Percentiles rank a stretch among this genome's conserved stretches.
Evolutionary conservation across 2,888 invertebrate species (phyloP).

Genomic region (Allacma fusca): DNA sequence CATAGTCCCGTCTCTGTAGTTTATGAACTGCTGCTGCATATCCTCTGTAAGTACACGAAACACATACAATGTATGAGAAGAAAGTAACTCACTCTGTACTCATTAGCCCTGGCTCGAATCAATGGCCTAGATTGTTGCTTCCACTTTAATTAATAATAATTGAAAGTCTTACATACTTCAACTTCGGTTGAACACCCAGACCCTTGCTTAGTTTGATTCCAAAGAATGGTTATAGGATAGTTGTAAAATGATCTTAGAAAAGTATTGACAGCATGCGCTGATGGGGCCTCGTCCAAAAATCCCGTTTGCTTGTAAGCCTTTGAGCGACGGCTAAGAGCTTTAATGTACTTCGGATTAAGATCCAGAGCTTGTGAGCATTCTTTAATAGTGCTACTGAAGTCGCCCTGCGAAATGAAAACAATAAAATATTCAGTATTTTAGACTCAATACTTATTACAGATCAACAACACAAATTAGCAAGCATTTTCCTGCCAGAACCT

Average conservation of each 20-base stretch:
- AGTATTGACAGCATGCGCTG: conserved; percentile 83
- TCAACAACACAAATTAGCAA: no score
- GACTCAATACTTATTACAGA: conserved; percentile 18
- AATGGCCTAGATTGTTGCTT: no score
- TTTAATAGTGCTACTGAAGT: conserved; percentile 82
- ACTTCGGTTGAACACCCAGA: conserved; percentile 20
- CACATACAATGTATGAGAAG: neutral
- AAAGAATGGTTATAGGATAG: conserved; percentile 75
- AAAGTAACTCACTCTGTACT: no score
- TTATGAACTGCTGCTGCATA: conserved; percentile 52
- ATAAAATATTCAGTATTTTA: conserved; percentile 37
- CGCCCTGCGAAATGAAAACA: conserved; percentile 63
- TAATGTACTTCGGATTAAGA: conserved; percentile 84
- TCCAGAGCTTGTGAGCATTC: conserved; percentile 88
- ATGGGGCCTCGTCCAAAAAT: conserved; percentile 82
- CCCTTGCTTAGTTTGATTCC: conserved; percentile 71
- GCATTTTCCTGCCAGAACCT: no score
- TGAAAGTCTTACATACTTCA: neutral
- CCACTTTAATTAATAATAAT: neutral
- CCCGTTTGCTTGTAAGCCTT: conserved; percentile 82
- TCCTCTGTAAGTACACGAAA: conserved; percentile 41
- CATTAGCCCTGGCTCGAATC: no score
- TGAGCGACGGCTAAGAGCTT: conserved; percentile 85
- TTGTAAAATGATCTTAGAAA: conserved; percentile 83
- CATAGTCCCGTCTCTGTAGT: conserved; percentile 48